Conservation (phyloP, 2,113 vertebrate genomes). For the Sander vitreus region DNA sequence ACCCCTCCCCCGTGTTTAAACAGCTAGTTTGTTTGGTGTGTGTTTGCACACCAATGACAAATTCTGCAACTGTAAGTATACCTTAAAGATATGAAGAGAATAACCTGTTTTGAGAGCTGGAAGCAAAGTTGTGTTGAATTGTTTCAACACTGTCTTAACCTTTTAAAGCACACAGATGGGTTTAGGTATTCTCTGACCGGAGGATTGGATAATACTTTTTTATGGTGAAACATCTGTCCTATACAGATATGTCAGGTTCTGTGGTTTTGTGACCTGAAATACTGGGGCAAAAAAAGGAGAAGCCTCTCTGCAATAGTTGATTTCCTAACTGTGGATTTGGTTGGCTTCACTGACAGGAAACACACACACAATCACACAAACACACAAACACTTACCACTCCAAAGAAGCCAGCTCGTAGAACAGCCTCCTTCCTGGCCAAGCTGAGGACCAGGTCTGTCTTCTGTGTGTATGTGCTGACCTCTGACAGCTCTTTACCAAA, state of each 20-base stretch:
- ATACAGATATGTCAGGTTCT: not conserved
- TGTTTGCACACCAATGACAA: too few species aligned
- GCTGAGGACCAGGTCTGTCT: slow-evolving; percentile 86
- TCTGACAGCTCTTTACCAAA: slow-evolving; percentile 95
- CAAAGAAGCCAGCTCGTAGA: slow-evolving; percentile 92
- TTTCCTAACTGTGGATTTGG: slow-evolving; percentile 28
- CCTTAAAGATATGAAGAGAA: not conserved
- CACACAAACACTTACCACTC: slow-evolving; percentile 89
- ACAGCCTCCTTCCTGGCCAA: slow-evolving; percentile 91
- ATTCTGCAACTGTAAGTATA: too few species aligned
- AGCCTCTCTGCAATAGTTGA: slow-evolving; percentile 40
- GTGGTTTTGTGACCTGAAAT: slow-evolving; percentile 9
- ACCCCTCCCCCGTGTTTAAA: too few species aligned
- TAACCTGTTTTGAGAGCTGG: not conserved
- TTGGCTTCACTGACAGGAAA: slow-evolving; percentile 43
- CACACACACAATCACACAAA: slow-evolving; percentile 7
- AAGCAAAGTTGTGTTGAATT: not conserved
- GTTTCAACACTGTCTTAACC: not conserved
- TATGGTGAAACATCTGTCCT: slow-evolving; percentile 8
- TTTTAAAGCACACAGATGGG: not conserved
- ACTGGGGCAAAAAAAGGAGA: slow-evolving; percentile 38
- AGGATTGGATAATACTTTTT: not conserved
- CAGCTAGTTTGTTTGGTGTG: too few species aligned
- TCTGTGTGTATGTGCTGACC: slow-evolving; percentile 86
- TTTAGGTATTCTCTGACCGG: not conserved